Evolutionary conservation across 2,797 vertebrate species (phyloP), one percentile per base, ranked within the genome.

Genomic region (Acestrorhynchus altus): DNA sequence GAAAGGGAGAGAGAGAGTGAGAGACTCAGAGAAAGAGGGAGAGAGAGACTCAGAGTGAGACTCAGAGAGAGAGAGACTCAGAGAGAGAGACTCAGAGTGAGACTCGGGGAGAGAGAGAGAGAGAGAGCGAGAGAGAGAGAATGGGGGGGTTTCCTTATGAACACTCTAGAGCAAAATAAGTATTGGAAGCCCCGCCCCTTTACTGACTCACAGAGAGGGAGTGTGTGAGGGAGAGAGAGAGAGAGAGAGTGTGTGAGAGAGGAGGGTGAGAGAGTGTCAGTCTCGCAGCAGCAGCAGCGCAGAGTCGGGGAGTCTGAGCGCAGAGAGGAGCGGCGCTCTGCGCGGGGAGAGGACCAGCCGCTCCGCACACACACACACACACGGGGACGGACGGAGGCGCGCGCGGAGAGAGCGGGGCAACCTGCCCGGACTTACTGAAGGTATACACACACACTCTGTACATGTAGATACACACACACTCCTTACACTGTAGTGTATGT

Each of bases 61-160:
- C n/a, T n/a, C n/a, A 20, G 82, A 24, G 69, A 18, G 76, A 46
- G 66, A 44, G 79, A 42, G n/a, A n/a, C n/a, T n/a, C n/a, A n/a
- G 20, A 52, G 66, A 68, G 82, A 18, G 57, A 26, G 49, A 65
- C 4, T 4, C 3, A 46, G 12, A 46, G 12, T 44, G 8, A 1
- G n/a, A n/a, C n/a, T n/a, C n/a, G n/a, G 77, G 70, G 83, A 47
- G 79, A 82, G 81, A 9, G 82, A 39, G 20, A 49, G 49, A 40
- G 20, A 52, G 66, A 68, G 82, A 18, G 57, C n/a, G 49, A 65
- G 51, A 67, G 31, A 57, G 81, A 8, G 56, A 39, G 51, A 5
- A 15, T 18, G 39, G 12, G 22, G 24, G 39, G 35, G 8, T 54
- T 35, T 69, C 28, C 8, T 11, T 18, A 5, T 20, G 12, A 20